Evolutionary conservation across 2,113 vertebrate genomes (phyloP).

Genomic region (Eulemur rufifrons): DNA sequence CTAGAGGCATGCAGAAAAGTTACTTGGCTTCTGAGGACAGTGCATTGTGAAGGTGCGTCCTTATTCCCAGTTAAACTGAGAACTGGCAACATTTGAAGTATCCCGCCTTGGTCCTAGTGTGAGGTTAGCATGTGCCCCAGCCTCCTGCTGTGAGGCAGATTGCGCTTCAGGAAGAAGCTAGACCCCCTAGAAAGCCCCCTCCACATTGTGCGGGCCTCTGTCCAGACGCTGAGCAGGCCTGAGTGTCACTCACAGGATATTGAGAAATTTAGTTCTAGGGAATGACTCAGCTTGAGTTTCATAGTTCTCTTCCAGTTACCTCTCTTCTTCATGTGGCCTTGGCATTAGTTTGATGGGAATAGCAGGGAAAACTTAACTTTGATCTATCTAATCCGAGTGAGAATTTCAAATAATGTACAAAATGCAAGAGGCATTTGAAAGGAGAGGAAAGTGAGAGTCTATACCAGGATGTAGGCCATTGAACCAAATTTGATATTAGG

Average conservation of each 20-base stretch:
- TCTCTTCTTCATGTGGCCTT: not conserved
- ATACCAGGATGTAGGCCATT: not conserved
- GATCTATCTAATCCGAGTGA: not conserved
- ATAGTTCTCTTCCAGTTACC: not conserved
- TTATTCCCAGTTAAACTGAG: not conserved
- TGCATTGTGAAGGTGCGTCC: fast-evolving
- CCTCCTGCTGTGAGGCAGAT: not conserved
- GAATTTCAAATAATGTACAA: not conserved
- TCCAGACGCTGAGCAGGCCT: not conserved
- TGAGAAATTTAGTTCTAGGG: not conserved
- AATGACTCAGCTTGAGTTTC: not conserved
- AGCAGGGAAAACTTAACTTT: not conserved
- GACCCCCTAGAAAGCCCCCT: not conserved
- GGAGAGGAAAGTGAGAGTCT: not conserved
- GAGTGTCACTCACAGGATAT: not conserved
- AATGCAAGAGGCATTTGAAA: not conserved
- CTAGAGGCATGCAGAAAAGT: not conserved
- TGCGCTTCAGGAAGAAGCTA: not conserved
- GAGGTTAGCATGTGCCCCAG: not conserved
- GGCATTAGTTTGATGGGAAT: not conserved
- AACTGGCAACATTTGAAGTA: not conserved
- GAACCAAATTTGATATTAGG: not conserved
- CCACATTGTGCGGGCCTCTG: not conserved
- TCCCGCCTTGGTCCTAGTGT: too few relatives aligned
- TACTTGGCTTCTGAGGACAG: not conserved